Evolutionary conservation across 2,113 vertebrate species (phyloP).

Genomic region (Menidia beryllina): DNA sequence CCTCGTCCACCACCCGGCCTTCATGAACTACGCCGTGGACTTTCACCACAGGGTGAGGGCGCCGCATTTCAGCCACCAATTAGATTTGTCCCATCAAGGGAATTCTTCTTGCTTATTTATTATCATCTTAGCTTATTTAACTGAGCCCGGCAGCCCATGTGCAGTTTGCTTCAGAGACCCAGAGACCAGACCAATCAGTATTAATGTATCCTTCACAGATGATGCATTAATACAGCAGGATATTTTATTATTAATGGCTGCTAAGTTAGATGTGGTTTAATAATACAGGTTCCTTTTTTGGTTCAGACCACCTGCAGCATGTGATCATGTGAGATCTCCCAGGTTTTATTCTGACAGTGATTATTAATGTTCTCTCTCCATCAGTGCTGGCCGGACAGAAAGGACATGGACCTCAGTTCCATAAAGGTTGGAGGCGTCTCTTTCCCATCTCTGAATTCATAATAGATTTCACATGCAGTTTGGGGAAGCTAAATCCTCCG

Average conservation of each 20-base stretch:
- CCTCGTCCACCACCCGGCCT: slow-evolving; percentile 89
- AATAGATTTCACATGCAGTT: slow-evolving; percentile 26
- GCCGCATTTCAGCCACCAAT: background rate
- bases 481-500: slow-evolving; percentile 28
- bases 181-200: slow-evolving; percentile 52
- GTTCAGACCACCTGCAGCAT: slow-evolving; percentile 44
- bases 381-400: slow-evolving; percentile 85
- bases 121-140: too few species aligned
- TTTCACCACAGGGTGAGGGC: slow-evolving; percentile 88
- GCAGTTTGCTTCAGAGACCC: slow-evolving; percentile 49
- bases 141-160: background rate
- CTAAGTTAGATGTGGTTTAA: slow-evolving; percentile 69
- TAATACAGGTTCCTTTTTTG: slow-evolving; percentile 71
- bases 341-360: slow-evolving; percentile 35
- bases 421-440: slow-evolving; percentile 86
- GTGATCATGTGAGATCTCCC: slow-evolving; percentile 53
- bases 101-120: background rate
- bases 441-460: slow-evolving; percentile 33
- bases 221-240: slow-evolving; percentile 75
- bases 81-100: background rate
- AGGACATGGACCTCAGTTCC: slow-evolving; percentile 78
- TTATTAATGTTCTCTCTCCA: slow-evolving; percentile 70
- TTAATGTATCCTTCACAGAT: slow-evolving; percentile 75
- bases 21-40: slow-evolving; percentile 83
- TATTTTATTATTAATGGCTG: slow-evolving; percentile 76